Base-by-base conservation (phyloP, 2,113 vertebrate species). In the Glareola pratincola region DNA sequence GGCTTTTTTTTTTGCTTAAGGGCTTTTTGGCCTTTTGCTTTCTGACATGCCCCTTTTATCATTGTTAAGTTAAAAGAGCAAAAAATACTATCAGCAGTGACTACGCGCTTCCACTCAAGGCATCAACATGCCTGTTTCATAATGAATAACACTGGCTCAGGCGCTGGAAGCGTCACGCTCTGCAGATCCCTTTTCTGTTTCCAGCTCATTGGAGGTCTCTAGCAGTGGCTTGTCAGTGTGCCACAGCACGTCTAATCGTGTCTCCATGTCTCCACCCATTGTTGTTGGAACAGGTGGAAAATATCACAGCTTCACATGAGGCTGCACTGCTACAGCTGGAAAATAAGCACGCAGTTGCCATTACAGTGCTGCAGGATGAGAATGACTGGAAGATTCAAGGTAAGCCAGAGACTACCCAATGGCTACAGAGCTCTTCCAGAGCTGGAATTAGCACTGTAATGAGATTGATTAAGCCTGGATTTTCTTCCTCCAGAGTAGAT, bases 321-420 rank as follows among this genome's bases (percentile, higher is more conserved):
- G 92, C 97, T 10, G 96, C 98, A 6, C 83, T 99, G 85, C 95
- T 98, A 48, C 99, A 99, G 94, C 66, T 99, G 98, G 99, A 99
- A 96, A 98, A 97, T 5, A 95, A 92, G 84, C 99, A 99, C 93
- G 92, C 96, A 2, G 96, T 98, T 19, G 97, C 98, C 17, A 91
- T 99, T 51, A 95, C 97, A 3, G 98, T 98, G 37, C 98, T 99
- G 91, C 98, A 98, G 96, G 99, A 99, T 66, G 99, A 99, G 90
- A 99, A 99, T 0, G 98, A 98, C 76, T 97, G 97, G 94, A 99
- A 98, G 71, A 97, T 99, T 89, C 99, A 98, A 98, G 99, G 99
- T 99, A 98, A 98, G 76, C 37, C 47, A 50, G 30, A 57, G 56
- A 18, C 48, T 80, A 10, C 27, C 23, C 39, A 43, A 7, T n/a